phyloP scores from a whole-genome alignment of 2,113 vertebrate genomes.

The Conger conger region DNA sequence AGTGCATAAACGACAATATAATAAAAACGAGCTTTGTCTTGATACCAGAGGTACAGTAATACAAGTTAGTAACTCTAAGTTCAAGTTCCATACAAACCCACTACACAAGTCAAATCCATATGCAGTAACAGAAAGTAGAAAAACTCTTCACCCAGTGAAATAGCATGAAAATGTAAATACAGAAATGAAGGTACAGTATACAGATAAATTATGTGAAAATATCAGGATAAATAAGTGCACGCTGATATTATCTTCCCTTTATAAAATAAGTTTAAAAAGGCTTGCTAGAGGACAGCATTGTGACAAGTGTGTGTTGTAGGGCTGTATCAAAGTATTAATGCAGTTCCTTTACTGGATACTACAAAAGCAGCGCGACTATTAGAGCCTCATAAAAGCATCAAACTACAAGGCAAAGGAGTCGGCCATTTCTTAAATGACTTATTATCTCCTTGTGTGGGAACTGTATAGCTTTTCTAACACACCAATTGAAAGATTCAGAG shows the following conservation, averaged over 20 bases:
- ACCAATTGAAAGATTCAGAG: not conserved
- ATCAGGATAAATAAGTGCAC: not conserved
- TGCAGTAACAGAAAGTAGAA: too few species aligned
- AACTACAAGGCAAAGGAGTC: not conserved
- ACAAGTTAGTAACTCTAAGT: not conserved
- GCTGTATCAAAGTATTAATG: too few species aligned
- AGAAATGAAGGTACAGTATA: not conserved
- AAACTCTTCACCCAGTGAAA: not conserved
- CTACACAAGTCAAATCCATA: not conserved
- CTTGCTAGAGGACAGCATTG: too few species aligned
- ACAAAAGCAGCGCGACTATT: conserved; percentile 5
- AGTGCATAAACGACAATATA: not conserved
- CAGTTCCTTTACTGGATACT: too few species aligned
- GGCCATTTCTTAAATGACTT: not conserved
- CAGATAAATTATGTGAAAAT: not conserved
- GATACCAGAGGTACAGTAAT: not conserved
- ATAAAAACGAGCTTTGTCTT: not conserved
- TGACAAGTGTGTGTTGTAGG: too few species aligned
- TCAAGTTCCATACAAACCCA: not conserved
- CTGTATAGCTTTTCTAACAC: not conserved
- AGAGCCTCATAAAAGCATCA: not conserved
- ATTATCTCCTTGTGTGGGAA: not conserved
- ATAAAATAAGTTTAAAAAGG: too few species aligned
- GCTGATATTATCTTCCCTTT: not conserved
- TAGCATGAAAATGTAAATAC: not conserved